Evolutionary conservation across 1,140 invertebrate species (phyloP).

Genomic region (Penaeus vannamei): DNA sequence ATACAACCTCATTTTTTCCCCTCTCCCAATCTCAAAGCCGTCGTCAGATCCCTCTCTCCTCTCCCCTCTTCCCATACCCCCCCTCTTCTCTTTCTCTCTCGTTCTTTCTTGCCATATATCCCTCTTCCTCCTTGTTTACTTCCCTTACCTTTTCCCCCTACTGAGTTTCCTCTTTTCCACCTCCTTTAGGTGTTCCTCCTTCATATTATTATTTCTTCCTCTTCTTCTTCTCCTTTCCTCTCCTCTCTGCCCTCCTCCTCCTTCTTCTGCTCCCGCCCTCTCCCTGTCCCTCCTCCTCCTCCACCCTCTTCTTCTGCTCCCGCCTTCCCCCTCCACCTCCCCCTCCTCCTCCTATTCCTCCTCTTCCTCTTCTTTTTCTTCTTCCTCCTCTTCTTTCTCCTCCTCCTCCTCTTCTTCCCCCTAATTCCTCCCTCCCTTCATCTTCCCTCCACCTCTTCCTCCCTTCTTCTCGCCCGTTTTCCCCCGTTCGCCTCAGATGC

Average conservation of each 20-base stretch:
- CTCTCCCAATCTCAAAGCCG: not conserved
- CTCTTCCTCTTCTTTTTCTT: not conserved
- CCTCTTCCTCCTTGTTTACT: not conserved
- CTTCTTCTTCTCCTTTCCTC: not conserved
- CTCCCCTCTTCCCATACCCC: not conserved
- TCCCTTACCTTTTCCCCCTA: not conserved
- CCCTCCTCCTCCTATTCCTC: not conserved
- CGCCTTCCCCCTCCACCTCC: not conserved
- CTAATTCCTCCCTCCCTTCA: not conserved
- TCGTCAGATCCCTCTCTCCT: not conserved
- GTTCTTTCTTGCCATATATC: not conserved
- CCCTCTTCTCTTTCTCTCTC: not conserved
- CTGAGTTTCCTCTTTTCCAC: not conserved
- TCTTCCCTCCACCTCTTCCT: not conserved
- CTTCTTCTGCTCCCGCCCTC: not conserved
- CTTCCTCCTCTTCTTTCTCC: not conserved
- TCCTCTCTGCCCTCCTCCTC: not conserved
- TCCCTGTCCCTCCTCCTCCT: not conserved
- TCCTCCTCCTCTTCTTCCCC: not conserved
- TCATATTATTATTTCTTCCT: not conserved
- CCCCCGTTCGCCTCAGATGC: constrained; percentile 51
- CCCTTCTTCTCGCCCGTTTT: not conserved
- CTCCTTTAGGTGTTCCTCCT: not conserved
- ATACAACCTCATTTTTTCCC: not conserved
- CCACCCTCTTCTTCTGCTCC: not conserved